A percentile compares a stretch with the other conserved stretches of the same genome.
phyloP scores from a whole-genome alignment of 2,113 vertebrate genomes.

The Bos taurus region ARS-UCD2.0 NC_037349.1:44985001-44985500 shows the following conservation, averaged over 20 bases:
- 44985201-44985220: background rate
- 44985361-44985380: background rate
- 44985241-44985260: background rate
- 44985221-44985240: background rate
- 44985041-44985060: background rate
- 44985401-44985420: background rate
- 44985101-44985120: background rate
- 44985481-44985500: background rate
- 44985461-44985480: background rate
- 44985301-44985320: rapidly evolving
- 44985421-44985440: background rate
- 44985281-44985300: background rate
- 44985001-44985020: slow-evolving; percentile 97
- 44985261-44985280: background rate
- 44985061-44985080: background rate
- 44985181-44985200: background rate
- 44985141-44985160: background rate
- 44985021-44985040: background rate
- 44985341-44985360: background rate
- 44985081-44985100: background rate
- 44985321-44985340: background rate
- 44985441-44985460: background rate
- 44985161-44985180: background rate
- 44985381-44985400: rapidly evolving
- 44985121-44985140: no score